These are phyloP conservation scores for Tragelaphus oryx DNA, from an alignment of 2,797 vertebrate species.

Conservation along the genomic window DNA sequence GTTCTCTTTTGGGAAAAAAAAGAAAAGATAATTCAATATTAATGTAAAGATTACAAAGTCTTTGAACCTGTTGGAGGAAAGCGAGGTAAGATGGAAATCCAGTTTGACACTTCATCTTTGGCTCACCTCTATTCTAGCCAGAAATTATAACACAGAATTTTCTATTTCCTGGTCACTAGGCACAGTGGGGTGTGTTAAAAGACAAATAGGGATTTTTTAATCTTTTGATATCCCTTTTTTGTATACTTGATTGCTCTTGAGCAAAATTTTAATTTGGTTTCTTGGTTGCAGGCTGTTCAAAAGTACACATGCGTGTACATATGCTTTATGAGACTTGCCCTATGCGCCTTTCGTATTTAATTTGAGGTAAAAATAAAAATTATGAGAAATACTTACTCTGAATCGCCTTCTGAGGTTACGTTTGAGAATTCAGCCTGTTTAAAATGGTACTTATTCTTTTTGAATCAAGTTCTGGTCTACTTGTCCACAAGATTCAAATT, in stretches of 20 bases:
- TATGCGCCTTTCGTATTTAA: conserved; percentile 32
- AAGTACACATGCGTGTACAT: background rate
- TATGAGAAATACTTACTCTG: conserved; percentile 3
- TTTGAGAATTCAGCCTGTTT: conserved; percentile 46
- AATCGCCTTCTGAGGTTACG: background rate
- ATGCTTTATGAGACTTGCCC: background rate
- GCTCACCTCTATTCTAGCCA: background rate
- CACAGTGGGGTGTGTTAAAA: conserved; percentile 1
- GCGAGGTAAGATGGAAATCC: conserved; percentile 43
- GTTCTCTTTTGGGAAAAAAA: background rate
- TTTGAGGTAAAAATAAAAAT: conserved; percentile 68
- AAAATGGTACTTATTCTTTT: conserved; percentile 31
- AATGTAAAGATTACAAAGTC: conserved; percentile 49
- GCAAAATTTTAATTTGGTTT: conserved; percentile 40
- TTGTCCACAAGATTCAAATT: conserved; percentile 64
- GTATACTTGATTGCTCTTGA: conserved; percentile 32
- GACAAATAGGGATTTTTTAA: conserved; percentile 6
- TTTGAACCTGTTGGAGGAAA: conserved; percentile 68
- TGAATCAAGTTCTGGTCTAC: conserved; percentile 46
- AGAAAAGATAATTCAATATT: background rate
- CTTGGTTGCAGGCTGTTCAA: background rate
- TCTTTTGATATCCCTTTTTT: conserved; percentile 38
- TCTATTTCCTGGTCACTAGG: background rate
- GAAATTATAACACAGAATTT: conserved; percentile 19
- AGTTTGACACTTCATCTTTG: conserved; percentile 35